Evolutionary conservation across 2,797 vertebrate species (phyloP).

Genomic region (Cephalopachus bancanus): DNA sequence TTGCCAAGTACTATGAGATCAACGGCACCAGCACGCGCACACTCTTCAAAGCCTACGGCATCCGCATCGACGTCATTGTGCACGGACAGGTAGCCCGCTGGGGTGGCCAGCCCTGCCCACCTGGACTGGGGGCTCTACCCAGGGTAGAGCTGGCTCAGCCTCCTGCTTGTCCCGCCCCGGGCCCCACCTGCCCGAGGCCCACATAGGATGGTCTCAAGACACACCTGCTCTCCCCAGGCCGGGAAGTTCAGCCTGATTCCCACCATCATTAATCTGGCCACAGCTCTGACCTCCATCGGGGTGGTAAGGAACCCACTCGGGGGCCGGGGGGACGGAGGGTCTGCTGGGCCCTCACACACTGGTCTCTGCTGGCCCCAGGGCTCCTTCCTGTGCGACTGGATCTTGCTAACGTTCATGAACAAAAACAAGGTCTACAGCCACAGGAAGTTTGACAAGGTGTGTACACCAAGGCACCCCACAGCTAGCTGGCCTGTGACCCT

Average conservation of each 20-base stretch:
- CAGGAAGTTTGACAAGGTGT: constrained; percentile 95
- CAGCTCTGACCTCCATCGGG: constrained; percentile 95
- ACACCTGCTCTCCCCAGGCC: constrained; percentile 88
- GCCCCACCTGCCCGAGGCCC: too few species aligned
- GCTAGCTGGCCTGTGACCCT: constrained; percentile 69
- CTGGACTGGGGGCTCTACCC: background rate
- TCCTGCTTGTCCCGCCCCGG: background rate
- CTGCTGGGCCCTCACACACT: background rate
- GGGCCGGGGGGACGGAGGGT: accelerated
- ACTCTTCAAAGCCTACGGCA: constrained; percentile 94
- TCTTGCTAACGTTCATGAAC: constrained; percentile 96
- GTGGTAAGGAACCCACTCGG: constrained; percentile 90
- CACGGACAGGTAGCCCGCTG: constrained; percentile 92
- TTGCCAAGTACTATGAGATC: constrained; percentile 93
- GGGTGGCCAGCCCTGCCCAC: background rate
- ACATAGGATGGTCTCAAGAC: background rate
- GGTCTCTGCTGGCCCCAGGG: constrained; percentile 88
- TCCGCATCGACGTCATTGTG: constrained; percentile 95
- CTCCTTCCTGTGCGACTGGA: constrained; percentile 96
- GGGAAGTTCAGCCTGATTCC: constrained; percentile 96
- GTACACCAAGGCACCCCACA: background rate
- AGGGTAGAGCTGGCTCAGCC: background rate
- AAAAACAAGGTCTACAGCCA: constrained; percentile 95
- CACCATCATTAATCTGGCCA: constrained; percentile 95
- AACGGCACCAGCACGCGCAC: constrained; percentile 91